Evolutionary conservation across 2,113 vertebrate species (phyloP).

Genomic region (Malaclemys terrapin): DNA sequence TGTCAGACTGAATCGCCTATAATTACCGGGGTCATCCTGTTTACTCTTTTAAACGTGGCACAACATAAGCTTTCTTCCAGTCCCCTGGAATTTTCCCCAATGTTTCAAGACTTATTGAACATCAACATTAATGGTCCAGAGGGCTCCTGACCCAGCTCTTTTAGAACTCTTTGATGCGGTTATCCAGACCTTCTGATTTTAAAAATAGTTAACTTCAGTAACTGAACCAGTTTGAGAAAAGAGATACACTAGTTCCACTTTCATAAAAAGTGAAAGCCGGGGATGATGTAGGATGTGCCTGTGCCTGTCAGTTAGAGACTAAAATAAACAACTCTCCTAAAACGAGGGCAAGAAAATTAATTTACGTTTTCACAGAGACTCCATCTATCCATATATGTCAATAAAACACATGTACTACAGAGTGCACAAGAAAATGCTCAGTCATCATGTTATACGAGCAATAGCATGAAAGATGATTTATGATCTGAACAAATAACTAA

Average conservation of each 20-base stretch:
- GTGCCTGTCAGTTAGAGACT: slow-evolving; percentile 22
- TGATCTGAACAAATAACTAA: rapidly evolving
- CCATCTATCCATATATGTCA: background rate
- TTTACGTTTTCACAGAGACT: slow-evolving; percentile 36
- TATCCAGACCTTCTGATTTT: slow-evolving; percentile 20
- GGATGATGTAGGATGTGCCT: slow-evolving; percentile 34
- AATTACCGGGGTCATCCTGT: background rate
- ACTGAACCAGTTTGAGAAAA: slow-evolving; percentile 40
- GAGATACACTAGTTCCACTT: slow-evolving; percentile 38
- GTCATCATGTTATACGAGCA: background rate
- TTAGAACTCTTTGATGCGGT: slow-evolving; percentile 41
- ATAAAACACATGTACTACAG: slow-evolving; percentile 5
- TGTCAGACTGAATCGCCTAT: slow-evolving; percentile 3
- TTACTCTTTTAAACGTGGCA: background rate
- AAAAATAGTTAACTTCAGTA: slow-evolving; percentile 11
- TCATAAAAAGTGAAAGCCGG: slow-evolving; percentile 16
- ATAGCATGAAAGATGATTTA: background rate
- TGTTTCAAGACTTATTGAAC: slow-evolving; percentile 42
- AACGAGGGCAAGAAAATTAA: slow-evolving; percentile 44
- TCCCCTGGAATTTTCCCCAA: background rate
- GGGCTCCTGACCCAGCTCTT: slow-evolving; percentile 5
- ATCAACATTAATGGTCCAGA: slow-evolving; percentile 61
- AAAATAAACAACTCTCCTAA: slow-evolving; percentile 25
- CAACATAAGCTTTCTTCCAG: slow-evolving; percentile 28
- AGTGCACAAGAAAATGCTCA: slow-evolving; percentile 10